A percentile compares a stretch with the other conserved stretches of the same genome.
These are phyloP conservation scores for Delichon dasypus DNA, from an alignment of 2,797 vertebrate genomes.

Conservation along the genomic window DNA sequence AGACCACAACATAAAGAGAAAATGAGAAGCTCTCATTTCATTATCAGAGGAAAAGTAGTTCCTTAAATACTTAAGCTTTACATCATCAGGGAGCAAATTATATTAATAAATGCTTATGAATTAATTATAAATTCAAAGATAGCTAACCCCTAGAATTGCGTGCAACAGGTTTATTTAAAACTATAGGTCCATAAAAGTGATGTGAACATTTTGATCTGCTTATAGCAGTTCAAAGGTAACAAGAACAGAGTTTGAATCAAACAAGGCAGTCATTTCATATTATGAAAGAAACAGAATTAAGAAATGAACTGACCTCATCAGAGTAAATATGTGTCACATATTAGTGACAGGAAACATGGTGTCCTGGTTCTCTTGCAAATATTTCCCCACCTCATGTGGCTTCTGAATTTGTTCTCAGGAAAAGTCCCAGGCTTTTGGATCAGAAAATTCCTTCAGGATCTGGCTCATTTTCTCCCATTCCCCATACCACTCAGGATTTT, in stretches of 20 bases:
- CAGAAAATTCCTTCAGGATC: not conserved
- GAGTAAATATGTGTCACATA: not conserved
- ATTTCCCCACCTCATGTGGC: not conserved
- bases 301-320: not conserved
- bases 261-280: not conserved
- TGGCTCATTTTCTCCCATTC: not conserved
- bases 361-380: not conserved
- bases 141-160: not conserved
- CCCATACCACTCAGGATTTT: not conserved
- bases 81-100: not conserved
- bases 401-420: not conserved
- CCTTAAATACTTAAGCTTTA: not conserved
- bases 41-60: not conserved
- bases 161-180: not conserved
- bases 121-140: not conserved
- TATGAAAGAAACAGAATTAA: not conserved
- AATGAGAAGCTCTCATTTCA: not conserved
- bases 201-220: not conserved
- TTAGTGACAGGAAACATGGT: not conserved
- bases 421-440: not conserved
- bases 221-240: not conserved
- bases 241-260: not conserved
- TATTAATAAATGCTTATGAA: not conserved
- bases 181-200: not conserved
- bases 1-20: not conserved